Base-by-base conservation (phyloP, 2,113 vertebrate species). In the Mandrillus leucophaeus region DNA sequence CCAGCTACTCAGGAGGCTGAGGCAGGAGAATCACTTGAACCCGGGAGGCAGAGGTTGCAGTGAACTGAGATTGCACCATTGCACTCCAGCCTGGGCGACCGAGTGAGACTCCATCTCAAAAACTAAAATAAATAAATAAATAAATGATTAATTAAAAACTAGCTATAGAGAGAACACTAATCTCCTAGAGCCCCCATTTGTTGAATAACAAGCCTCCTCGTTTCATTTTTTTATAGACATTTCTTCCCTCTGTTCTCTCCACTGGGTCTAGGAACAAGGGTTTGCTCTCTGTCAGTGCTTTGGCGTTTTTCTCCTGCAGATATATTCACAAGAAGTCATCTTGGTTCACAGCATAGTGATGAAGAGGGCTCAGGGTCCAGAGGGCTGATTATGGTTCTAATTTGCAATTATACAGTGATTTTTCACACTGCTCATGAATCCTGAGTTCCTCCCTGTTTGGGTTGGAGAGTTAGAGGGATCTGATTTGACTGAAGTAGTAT, bases 361-460 rank as follows among this genome's bases (percentile, higher is more conserved):
- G 96, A 97, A 95, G 94, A 96, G 85, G 45, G 84, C 98, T 95
- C 80, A 43, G 0, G 95, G 98, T 96, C 97, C 98, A 97, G 93
- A 88, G 84, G 95, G 93, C 97, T 55, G 96, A 96, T 94, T 97
- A 95, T 84, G 78, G 94, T 96, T 98, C 97, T 98, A 98, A 97
- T 98, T 95, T 98, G 96, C 96, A 98, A 97, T 98, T 98, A 97
- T 88, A 84, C 75, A 64, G 50, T 8, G 27, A 1, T 0, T 98
- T 98, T 93, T 98, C 88, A 97, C 93, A 91, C 3, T 87, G 76
- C 89, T 90, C 11, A 11, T 9, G 70, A 95, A 97, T 92, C 4
- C 94, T 55, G 86, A 30, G 84, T 48, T 95, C 9, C 3, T 93
- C 66, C 2, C 76, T 90, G 83, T 95, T 97, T 98, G 98, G 95